Evolutionary conservation across 2,888 invertebrate genomes (phyloP), one percentile per base, ranked within the genome.

Genomic region (Allacma fusca): DNA sequence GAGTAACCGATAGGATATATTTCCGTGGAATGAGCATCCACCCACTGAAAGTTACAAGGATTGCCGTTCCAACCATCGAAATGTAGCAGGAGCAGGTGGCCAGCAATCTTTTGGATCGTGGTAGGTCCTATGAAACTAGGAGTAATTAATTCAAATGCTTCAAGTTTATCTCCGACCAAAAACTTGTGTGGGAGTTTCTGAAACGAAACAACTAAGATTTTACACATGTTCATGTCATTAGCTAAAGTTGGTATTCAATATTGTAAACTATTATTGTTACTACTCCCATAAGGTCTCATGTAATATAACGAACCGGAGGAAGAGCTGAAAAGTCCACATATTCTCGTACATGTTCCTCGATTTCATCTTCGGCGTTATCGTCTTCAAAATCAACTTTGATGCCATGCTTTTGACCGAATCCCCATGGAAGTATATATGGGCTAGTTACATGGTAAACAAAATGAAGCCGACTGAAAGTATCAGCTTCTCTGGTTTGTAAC

Each of bases 1-100:
- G 59, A 70, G 26, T 76, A 70, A 1, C 76, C 76, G 1, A 21
- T 7, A 21, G 76, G 76, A 19, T 62, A 76, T 12, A 70, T 34
- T n/a, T 76, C 76, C 44, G 34, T 26, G 5, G n/a, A 9, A 21
- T 40, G n/a, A 0, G 70, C 19, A 62, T 76, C 76, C 9, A 76
- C 26, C 76, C 76, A 76, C 19, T 34, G 29, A 44, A 7, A 76
- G n/a, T 76, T 76, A 16, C 21, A 23, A 0, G 12, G 29, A 26
- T 19, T 57, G 5, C 13, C 13, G 28, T n/a, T n/a, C 76, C 70
- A 70, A 2, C 59, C 40, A 24, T 70, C 76, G 16, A 70, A 70
- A 28, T 76, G 23, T 21, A 76, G 12, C 21, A 57, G 34, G 1
- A 75, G 57, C 24, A 75, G 13, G 13, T 76, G 70, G 7, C 44